phyloP scores from a whole-genome alignment of 2,797 vertebrate genomes.

The Poliocrania exsul region DNA sequence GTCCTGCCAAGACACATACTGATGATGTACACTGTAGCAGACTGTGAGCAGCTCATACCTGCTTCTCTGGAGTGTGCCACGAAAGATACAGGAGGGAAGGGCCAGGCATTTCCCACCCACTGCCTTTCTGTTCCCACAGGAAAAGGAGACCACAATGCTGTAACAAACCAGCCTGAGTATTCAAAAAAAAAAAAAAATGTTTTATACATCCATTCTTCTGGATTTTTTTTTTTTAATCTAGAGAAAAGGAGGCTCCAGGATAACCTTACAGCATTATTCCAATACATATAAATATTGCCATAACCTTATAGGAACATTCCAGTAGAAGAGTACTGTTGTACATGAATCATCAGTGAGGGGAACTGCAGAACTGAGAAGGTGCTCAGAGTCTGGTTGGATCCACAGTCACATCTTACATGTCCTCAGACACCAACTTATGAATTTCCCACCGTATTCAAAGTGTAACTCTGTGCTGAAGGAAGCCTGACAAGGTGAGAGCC shows the following conservation, averaged over 20 bases:
- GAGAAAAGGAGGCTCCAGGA: not conserved
- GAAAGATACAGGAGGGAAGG: not conserved
- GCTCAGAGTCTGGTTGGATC: not conserved
- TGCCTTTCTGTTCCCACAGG: not conserved
- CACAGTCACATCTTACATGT: not conserved
- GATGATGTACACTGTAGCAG: accelerated
- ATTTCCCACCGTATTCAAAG: not conserved
- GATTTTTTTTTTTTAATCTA: too few relatives aligned
- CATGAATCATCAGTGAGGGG: not conserved
- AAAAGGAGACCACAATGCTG: not conserved
- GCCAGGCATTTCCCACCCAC: not conserved
- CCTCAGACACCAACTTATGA: not conserved
- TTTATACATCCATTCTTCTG: not conserved
- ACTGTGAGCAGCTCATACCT: not conserved
- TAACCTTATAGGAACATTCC: not conserved
- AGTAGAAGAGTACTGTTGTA: not conserved
- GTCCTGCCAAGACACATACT: not conserved
- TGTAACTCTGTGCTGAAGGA: not conserved
- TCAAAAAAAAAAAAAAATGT: not conserved
- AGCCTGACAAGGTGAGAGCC: not conserved
- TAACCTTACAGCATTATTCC: not conserved
- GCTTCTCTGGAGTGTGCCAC: not conserved
- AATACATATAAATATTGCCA: too few relatives aligned
- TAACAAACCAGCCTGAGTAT: not conserved
- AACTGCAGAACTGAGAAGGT: not conserved